A percentile compares a stretch with the other conserved stretches of the same genome.
Evolutionary conservation across 2,797 vertebrate genomes (phyloP).

Genomic region (Adelosebastes latens): DNA sequence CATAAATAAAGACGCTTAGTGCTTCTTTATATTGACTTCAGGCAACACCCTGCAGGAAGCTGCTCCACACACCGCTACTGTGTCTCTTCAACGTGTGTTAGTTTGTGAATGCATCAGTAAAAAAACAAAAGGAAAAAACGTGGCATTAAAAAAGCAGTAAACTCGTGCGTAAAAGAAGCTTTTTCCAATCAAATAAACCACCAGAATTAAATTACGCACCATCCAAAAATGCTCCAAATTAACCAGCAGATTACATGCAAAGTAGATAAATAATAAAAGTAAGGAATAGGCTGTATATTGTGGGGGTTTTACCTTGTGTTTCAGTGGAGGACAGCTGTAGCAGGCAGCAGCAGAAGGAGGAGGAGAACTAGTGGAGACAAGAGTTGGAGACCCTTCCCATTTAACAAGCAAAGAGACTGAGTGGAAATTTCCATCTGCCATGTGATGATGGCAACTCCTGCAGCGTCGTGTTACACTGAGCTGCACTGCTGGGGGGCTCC

Average conservation of each 20-base stretch:
- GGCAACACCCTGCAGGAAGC: conserved; percentile 60
- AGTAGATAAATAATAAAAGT: neutral
- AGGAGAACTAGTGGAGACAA: conserved; percentile 60
- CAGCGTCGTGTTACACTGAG: conserved; percentile 81
- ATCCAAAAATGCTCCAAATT: conserved; percentile 13
- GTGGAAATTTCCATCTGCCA: conserved; percentile 89
- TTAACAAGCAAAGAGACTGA: conserved; percentile 75
- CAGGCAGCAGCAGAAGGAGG: conserved; percentile 39
- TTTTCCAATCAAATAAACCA: neutral
- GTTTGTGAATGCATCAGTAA: neutral
- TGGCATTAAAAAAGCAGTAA: neutral
- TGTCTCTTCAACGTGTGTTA: neutral
- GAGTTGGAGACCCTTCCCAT: conserved; percentile 76
- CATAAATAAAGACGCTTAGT: conserved; percentile 36
- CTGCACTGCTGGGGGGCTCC: conserved; percentile 45
- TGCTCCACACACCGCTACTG: neutral
- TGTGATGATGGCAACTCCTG: conserved; percentile 80
- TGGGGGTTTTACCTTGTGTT: conserved; percentile 64
- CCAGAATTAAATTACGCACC: conserved; percentile 20
- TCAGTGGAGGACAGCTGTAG: conserved; percentile 47
- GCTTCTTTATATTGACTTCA: conserved; percentile 13
- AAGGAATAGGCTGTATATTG: neutral
- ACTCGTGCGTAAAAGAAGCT: neutral
- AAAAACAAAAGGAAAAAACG: neutral
- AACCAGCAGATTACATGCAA: conserved; percentile 3